Base-by-base conservation (phyloP, 2,797 vertebrate species). In the Acrossocheilus wenchowensis region DNA sequence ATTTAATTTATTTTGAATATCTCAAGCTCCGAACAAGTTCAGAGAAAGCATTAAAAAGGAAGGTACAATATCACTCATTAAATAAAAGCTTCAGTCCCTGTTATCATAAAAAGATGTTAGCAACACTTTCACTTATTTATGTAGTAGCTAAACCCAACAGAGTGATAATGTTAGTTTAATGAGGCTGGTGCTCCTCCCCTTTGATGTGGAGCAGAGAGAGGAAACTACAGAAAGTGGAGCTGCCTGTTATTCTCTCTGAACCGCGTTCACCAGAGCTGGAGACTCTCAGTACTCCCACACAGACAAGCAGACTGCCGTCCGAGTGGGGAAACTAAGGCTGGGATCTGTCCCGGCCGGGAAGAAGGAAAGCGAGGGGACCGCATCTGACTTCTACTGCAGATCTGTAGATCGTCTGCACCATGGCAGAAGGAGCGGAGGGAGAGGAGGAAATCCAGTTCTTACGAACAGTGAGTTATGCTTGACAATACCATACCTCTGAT, bases 361-460 rank as follows among this genome's bases (percentile, higher is more conserved):
- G 68, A 68, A 64, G 41, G 69, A 80, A 26, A 74, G 66, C 11
- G 3, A 73, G 78, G 10, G 71, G 64, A 84, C 36, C 4, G 7
- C 1, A 30, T 41, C 48, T 78, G 26, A 68, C n/a, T 21, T 64
- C 34, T 83, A 10, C 26, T 11, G 45, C 69, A 5, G 7, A 57
- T 52, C 26, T 75, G 88, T 90, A 82, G 92, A 88, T 88, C 79
- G 74, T 86, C 82, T 81, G 86, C 86, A 94, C 78, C 84, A 98
- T 98, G 97, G 96, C 97, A 71, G 97, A 98, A 91, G 96, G 94
- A 84, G 96, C 95, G 87, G 97, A 97, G 89, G 97, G 96, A 86
- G 97, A 98, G 86, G 97, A 98, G 85, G 97, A 98, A 88, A 97
- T 98, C 87, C 97, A 97, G 92, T 98, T 98, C 90, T 93, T 98